Conservation (phyloP, 2,797 vertebrate genomes). For the Manis javanica region DNA sequence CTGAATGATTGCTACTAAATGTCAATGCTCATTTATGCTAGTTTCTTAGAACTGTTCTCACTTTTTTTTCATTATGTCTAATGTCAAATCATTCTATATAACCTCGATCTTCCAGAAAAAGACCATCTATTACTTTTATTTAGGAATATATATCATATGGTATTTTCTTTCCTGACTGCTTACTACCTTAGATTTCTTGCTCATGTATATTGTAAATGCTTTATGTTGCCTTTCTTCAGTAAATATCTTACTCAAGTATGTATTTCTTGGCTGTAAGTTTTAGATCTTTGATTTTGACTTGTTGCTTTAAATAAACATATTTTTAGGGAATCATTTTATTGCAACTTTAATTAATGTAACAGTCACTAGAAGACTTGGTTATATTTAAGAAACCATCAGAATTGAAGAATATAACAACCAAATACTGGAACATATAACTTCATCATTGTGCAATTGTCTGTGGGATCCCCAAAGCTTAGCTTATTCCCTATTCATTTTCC, state of each 20-base stretch:
- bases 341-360: background rate
- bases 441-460: background rate
- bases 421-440: background rate
- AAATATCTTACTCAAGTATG: background rate
- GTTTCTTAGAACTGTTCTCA: background rate
- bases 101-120: background rate
- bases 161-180: background rate
- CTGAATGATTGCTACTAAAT: background rate
- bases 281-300: background rate
- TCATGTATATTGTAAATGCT: background rate
- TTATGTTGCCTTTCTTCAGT: background rate
- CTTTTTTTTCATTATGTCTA: background rate
- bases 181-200: background rate
- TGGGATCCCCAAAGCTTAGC: background rate
- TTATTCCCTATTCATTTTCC: background rate
- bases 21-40: background rate
- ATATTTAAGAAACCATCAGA: background rate
- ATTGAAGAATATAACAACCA: background rate
- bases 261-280: background rate
- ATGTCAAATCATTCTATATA: background rate
- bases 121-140: background rate
- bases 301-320: background rate
- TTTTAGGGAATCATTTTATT: background rate
- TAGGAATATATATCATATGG: background rate
- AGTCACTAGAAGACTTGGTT: background rate